Conservation (phyloP, 2,888 invertebrate species). For the Koerneria pararmatus region DNA sequence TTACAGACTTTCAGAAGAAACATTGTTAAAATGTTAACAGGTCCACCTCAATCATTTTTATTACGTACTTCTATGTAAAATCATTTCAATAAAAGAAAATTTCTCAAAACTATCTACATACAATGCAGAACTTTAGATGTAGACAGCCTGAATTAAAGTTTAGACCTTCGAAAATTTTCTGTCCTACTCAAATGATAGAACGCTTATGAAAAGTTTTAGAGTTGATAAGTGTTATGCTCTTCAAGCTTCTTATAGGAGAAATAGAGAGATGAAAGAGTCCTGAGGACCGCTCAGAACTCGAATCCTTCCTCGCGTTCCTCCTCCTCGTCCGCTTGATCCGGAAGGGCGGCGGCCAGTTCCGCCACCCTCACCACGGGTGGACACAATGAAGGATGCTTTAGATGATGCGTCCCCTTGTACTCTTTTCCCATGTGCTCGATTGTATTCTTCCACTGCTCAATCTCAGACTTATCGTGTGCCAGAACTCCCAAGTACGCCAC, state of each 20-base stretch:
- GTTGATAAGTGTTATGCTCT: too few species aligned
- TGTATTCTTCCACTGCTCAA: conserved; percentile 61
- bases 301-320: conserved; percentile 20
- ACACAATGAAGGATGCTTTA: conserved; percentile 31
- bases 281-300: conserved; percentile 19
- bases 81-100: too few species aligned
- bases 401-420: conserved; percentile 57
- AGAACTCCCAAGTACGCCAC: conserved; percentile 52
- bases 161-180: too few species aligned
- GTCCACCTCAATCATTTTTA: too few species aligned
- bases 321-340: conserved; percentile 24
- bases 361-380: conserved; percentile 38
- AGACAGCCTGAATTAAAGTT: too few species aligned
- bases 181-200: too few species aligned
- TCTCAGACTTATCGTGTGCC: conserved; percentile 60
- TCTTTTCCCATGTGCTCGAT: conserved; percentile 60
- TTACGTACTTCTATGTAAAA: too few species aligned
- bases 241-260: neutral
- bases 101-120: too few species aligned
- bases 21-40: too few species aligned
- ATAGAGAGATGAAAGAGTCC: too few species aligned
- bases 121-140: too few species aligned
- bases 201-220: neutral
- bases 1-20: too few species aligned
- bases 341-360: conserved; percentile 27